phyloP scores from a whole-genome alignment of 2,797 vertebrate genomes.

The Tenualosa thibaudeaui region DNA sequence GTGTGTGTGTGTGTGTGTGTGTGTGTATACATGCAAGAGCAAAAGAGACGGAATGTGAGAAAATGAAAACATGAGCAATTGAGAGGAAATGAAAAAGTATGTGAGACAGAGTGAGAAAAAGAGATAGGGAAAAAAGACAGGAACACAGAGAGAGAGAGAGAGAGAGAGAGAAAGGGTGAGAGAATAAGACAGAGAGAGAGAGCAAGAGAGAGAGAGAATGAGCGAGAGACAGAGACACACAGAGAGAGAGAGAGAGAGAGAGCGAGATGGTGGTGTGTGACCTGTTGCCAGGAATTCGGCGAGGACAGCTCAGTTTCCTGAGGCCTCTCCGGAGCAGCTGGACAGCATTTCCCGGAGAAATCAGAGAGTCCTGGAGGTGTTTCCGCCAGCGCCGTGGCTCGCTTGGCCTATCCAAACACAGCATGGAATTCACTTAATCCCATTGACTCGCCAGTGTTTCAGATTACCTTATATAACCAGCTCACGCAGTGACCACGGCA shows the following conservation, averaged over 20 bases:
- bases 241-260: neutral
- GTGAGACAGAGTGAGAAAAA: slow-evolving; percentile 10
- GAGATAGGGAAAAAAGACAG: neutral
- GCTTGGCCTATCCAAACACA: slow-evolving; percentile 62
- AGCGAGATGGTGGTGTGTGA: slow-evolving; percentile 9
- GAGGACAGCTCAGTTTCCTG: slow-evolving; percentile 52
- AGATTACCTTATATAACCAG: slow-evolving; percentile 49
- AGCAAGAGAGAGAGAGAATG: neutral
- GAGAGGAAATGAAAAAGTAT: slow-evolving; percentile 20
- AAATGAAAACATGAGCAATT: neutral
- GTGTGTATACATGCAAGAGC: neutral
- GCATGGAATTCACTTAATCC: slow-evolving; percentile 58
- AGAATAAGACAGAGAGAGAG: neutral
- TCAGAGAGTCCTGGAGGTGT: slow-evolving; percentile 56
- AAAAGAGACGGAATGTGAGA: neutral
- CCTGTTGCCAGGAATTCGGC: slow-evolving; percentile 45
- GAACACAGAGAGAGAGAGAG: neutral
- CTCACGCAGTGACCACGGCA: slow-evolving; percentile 28
- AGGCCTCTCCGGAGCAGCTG: slow-evolving; percentile 52
- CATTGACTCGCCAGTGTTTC: slow-evolving; percentile 44
- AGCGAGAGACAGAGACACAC: neutral
- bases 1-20: neutral
- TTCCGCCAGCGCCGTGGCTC: slow-evolving; percentile 40
- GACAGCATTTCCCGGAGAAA: slow-evolving; percentile 61
- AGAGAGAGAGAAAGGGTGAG: neutral